phyloP scores from a whole-genome alignment of 2,113 vertebrate species.

The Chinchilla lanigera region DNA sequence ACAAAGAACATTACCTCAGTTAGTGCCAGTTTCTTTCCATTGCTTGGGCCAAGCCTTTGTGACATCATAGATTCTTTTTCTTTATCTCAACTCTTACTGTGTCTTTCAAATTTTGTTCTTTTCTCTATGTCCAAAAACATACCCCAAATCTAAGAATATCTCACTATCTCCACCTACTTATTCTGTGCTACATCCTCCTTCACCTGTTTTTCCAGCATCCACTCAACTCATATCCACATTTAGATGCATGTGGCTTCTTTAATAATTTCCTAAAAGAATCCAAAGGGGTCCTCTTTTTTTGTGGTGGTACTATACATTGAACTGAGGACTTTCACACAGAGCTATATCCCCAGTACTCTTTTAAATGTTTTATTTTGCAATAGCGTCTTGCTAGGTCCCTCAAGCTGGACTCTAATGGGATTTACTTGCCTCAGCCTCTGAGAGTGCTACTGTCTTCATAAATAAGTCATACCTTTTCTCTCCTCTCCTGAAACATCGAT shows the following conservation, averaged over 20 bases:
- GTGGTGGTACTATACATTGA: background rate
- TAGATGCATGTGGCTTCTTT: background rate
- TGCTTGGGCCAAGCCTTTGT: background rate
- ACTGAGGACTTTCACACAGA: background rate
- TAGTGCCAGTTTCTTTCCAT: background rate
- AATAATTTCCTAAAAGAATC: background rate
- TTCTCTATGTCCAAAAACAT: background rate
- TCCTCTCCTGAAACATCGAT: background rate
- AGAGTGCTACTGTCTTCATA: background rate
- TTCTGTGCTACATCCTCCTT: background rate
- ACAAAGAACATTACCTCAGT: background rate
- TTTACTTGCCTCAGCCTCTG: background rate
- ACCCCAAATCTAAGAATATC: background rate
- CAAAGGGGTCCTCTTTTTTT: background rate
- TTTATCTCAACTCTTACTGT: background rate
- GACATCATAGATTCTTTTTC: background rate
- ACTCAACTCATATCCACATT: background rate
- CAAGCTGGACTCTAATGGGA: too few relatives aligned
- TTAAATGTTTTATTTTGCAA: background rate
- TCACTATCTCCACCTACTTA: background rate
- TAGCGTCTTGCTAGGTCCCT: background rate
- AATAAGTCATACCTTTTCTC: background rate
- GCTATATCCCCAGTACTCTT: background rate
- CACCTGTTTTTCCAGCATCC: background rate
- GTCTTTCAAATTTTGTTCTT: background rate